Evolutionary conservation across 2,797 vertebrate species (phyloP), one percentile per base, ranked within the genome.

Genomic region (Pangasius mekongensis): DNA sequence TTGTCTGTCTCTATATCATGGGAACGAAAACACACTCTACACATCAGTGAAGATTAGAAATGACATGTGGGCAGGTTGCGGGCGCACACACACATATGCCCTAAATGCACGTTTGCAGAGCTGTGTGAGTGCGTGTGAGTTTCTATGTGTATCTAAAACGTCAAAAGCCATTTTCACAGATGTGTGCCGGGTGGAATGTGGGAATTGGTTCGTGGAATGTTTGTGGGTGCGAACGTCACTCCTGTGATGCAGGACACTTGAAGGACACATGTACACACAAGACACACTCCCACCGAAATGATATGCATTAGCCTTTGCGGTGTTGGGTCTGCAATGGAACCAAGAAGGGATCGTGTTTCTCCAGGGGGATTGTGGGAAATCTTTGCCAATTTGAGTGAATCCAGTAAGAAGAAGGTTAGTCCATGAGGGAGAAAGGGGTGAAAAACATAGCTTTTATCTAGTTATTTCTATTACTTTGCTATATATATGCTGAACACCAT

Each of bases 21-120:
- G 87, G 52, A 84, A 84, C 71, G 22, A 77, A 67, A 83, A 77
- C 24, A 83, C 81, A 36, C 4, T 66, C 14, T 88, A 74, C 56
- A 66, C 47, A 52, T 43, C 36, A 62, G 5, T 66, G 22, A 83
- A 83, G 80, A 74, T 87, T 83, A 62, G 14, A 73, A 24, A 60
- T 74, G 39, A 78, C 39, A 64, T 66, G 27, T 5, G 43, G 54
- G 58, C 56, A 49, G 56, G 84, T 85, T 86, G 39, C 24, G 30
- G 14, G 30, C 60, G 30, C 16, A 67, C 62, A 33, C 62, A 30
- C 62, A 84, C 24, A n/a, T 8, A 77, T 13, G 30, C 27, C 36
- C 62, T 66, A 56, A 36, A 67, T 82, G 77, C 47, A 67, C 74
- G 54, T 78, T n/a, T 33, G 43, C n/a, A 16, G 39, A 56, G 22